Percentiles rank a stretch among this genome's conserved stretches.
These are phyloP conservation scores for Tringa solitaria DNA, from an alignment of 2,113 vertebrate species.

Conservation along the genomic window DNA sequence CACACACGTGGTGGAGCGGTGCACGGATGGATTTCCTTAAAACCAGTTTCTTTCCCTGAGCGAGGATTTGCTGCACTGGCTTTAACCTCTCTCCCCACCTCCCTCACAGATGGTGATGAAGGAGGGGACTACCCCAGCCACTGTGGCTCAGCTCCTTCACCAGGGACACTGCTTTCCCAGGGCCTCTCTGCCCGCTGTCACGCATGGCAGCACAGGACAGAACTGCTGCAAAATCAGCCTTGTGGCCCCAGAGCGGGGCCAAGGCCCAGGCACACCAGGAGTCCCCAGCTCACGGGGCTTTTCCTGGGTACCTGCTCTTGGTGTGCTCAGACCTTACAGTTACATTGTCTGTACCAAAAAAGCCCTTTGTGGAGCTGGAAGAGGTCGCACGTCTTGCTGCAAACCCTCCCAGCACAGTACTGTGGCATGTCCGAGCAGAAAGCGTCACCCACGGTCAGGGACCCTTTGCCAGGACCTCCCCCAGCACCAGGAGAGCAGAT, in stretches of 20 bases:
- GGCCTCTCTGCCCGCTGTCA: not conserved
- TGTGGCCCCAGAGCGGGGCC: accelerated
- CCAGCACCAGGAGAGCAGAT: not conserved
- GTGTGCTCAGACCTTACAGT: accelerated
- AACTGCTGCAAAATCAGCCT: accelerated
- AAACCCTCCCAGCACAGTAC: not conserved
- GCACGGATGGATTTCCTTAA: not conserved
- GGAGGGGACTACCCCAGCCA: not conserved
- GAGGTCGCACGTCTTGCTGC: not conserved
- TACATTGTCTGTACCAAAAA: not conserved
- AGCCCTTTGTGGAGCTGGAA: not conserved
- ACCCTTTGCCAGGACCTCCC: not conserved
- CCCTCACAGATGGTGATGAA: not conserved
- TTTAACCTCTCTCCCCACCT: not conserved
- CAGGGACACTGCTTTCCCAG: not conserved
- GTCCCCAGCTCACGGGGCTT: accelerated
- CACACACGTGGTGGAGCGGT: accelerated
- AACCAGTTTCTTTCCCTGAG: not conserved
- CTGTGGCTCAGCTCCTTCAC: no score
- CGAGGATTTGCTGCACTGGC: not conserved
- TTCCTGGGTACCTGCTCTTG: not conserved
- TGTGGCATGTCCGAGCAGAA: not conserved
- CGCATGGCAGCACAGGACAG: accelerated
- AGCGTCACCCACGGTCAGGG: accelerated
- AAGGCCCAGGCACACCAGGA: no score